These are phyloP conservation scores for Oreonectes daqikongensis DNA, from an alignment of 2,797 vertebrate species.

Conservation along the genomic window DNA sequence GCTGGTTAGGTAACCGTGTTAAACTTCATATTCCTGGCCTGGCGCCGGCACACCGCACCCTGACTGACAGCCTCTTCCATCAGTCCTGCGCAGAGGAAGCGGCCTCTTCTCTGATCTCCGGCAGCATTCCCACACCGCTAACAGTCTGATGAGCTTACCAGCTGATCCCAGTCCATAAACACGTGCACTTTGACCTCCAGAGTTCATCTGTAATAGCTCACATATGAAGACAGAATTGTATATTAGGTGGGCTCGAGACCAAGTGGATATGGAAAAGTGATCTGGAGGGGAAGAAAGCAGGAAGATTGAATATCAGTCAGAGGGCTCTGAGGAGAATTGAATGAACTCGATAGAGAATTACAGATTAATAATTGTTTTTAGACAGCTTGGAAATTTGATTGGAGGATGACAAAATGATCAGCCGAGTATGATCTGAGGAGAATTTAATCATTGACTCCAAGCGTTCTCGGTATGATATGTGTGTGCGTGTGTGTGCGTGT, in stretches of 20 bases:
- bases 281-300: slow-evolving; percentile 1
- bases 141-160: slow-evolving; percentile 71
- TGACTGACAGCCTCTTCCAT: slow-evolving; percentile 44
- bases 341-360: slow-evolving; percentile 25
- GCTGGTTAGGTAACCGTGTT: background rate
- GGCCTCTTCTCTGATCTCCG: slow-evolving; percentile 48
- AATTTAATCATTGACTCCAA: slow-evolving; percentile 37
- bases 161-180: slow-evolving; percentile 50
- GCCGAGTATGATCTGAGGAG: slow-evolving; percentile 1
- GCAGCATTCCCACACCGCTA: slow-evolving; percentile 39
- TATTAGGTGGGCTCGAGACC: slow-evolving; percentile 11
- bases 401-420: slow-evolving; percentile 25
- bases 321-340: slow-evolving; percentile 6
- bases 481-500: background rate
- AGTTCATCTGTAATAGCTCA: slow-evolving; percentile 39
- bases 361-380: slow-evolving; percentile 29
- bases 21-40: background rate
- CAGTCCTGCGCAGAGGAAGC: slow-evolving; percentile 42
- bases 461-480: slow-evolving; percentile 23
- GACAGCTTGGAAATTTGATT: slow-evolving; percentile 32
- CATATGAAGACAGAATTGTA: slow-evolving; percentile 41
- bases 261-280: slow-evolving; percentile 22
- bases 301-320: slow-evolving; percentile 17
- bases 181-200: background rate
- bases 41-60: background rate